Evolutionary conservation across 2,888 invertebrate species (phyloP).

Genomic region (Eilema caniola): DNA sequence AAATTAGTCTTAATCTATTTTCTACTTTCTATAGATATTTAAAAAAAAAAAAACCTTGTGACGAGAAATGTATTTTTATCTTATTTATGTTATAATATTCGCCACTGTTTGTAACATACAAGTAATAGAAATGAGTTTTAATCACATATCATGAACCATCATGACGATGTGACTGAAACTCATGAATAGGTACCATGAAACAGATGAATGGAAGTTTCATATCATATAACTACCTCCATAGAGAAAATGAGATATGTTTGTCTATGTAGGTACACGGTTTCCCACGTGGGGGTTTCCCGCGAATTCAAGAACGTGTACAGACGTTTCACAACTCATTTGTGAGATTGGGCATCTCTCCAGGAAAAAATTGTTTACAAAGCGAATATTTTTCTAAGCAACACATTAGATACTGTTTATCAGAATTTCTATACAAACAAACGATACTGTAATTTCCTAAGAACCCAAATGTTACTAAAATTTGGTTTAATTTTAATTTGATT

Average conservation of each 20-base stretch:
- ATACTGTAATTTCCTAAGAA: neutral
- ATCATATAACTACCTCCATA: neutral
- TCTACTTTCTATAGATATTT: neutral
- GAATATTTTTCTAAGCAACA: conserved; percentile 2
- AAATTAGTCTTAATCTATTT: neutral
- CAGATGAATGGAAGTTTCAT: neutral
- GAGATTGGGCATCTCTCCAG: conserved; percentile 2
- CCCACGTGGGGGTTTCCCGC: neutral
- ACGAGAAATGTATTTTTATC: too few relatives aligned
- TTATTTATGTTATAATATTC: neutral
- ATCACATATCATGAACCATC: neutral
- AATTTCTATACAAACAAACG: neutral
- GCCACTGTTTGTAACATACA: neutral
- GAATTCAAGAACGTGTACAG: neutral
- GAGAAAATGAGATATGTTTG: too few relatives aligned
- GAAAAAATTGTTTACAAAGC: neutral
- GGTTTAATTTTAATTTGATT: too few relatives aligned
- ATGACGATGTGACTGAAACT: too few relatives aligned
- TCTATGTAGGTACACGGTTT: neutral
- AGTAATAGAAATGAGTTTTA: neutral
- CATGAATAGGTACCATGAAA: too few relatives aligned
- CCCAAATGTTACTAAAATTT: neutral
- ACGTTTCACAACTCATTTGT: neutral
- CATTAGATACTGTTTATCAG: neutral
- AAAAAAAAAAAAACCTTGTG: too few relatives aligned